Percentiles rank a stretch among this genome's conserved stretches.
phyloP scores from a whole-genome alignment of 2,888 invertebrate species.

The Lacanobia wlatinum region DNA sequence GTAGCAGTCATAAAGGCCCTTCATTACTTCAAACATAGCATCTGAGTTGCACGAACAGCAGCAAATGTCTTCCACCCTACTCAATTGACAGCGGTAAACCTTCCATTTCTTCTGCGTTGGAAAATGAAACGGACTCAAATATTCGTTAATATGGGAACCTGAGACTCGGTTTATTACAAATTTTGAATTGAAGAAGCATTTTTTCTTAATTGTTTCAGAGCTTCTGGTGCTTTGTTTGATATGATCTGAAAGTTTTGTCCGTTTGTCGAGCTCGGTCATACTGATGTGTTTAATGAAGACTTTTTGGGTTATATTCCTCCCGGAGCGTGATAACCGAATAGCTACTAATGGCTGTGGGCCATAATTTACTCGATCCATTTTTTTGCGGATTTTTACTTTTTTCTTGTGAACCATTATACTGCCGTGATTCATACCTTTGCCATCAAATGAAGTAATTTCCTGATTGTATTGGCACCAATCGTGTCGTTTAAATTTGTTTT shows the following conservation, averaged over 20 bases:
- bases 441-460: neutral
- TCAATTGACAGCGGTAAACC: constrained; percentile 40
- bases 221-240: constrained; percentile 17
- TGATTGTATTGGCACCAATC: constrained; percentile 11
- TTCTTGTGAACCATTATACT: constrained; percentile 25
- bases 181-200: constrained; percentile 13
- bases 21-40: constrained; percentile 85
- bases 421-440: constrained; percentile 7
- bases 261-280: constrained; percentile 28
- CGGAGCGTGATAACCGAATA: constrained; percentile 20
- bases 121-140: constrained; percentile 29
- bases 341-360: constrained; percentile 25
- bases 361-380: neutral
- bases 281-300: constrained; percentile 28
- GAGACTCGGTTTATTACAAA: constrained; percentile 28
- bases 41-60: constrained; percentile 76
- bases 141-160: constrained; percentile 2
- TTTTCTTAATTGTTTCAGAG: constrained; percentile 19
- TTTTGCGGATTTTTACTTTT: constrained; percentile 38
- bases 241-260: neutral
- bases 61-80: constrained; percentile 54
- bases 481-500: constrained; percentile 16
- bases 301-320: constrained; percentile 9
- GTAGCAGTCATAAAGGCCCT: constrained; percentile 83
- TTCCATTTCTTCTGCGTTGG: constrained; percentile 41